Conservation (phyloP, 2,113 vertebrate genomes). For the Jaculus jaculus region DNA sequence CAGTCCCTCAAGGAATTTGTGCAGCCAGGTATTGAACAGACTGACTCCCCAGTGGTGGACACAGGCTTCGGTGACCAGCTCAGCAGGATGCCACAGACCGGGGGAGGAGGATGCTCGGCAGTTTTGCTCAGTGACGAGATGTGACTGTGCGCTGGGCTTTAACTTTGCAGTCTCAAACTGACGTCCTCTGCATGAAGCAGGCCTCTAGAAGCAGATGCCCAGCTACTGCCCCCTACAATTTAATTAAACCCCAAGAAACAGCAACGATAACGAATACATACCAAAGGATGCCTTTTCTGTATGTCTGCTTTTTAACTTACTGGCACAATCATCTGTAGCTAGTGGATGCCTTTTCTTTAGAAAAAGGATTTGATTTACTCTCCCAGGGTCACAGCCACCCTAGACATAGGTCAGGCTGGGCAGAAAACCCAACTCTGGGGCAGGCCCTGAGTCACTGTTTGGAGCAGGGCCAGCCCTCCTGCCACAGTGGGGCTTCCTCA, state of each 20-base stretch:
- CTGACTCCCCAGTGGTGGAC: not conserved
- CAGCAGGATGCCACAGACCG: not conserved
- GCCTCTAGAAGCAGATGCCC: slow-evolving; percentile 56
- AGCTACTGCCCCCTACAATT: slow-evolving; percentile 1
- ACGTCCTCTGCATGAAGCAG: slow-evolving; percentile 38
- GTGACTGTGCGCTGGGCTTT: not conserved
- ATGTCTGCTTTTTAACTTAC: too few species aligned
- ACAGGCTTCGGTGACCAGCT: not conserved
- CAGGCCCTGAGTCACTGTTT: not conserved
- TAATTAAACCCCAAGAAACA: slow-evolving; percentile 63
- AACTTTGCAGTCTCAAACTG: slow-evolving; percentile 49
- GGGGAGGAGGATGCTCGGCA: not conserved
- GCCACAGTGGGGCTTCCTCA: rapidly evolving
- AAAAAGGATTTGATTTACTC: not conserved
- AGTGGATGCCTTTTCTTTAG: slow-evolving; percentile 12
- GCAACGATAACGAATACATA: slow-evolving; percentile 43
- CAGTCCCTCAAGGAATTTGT: not conserved
- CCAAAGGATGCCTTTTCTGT: slow-evolving; percentile 15
- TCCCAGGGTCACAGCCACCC: not conserved
- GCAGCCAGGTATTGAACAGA: not conserved
- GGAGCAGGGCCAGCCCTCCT: not conserved
- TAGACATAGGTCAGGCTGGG: not conserved
- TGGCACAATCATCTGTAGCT: too few species aligned
- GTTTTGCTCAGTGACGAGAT: not conserved
- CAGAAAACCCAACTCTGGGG: not conserved